Base-by-base conservation (phyloP, 30 jellyfish, hydroid and myxozoan species). In the Aurelia sp. region DNA sequence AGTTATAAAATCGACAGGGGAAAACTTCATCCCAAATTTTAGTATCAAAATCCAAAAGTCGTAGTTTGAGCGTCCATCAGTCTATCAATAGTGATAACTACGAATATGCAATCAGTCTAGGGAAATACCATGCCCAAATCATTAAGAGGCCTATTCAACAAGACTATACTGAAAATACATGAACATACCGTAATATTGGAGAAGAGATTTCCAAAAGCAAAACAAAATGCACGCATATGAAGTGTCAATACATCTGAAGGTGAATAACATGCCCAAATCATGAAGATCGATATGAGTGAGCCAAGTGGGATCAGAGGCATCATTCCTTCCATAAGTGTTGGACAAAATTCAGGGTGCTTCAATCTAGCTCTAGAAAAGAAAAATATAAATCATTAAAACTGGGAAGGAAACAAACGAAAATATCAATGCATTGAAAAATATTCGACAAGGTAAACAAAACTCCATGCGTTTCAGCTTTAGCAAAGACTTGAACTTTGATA, bases 161-260 rank as follows among this genome's bases (percentile, higher is more conserved):
- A 71, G 19, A 12, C 0, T 31, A 13, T 19, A 22, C 3, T 35
- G 18, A 79, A 2, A 21, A 13, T 67, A 31, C 5, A 65, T 76
- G 8, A 17, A 72, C 97, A 74, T 82, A 93, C 98, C 69, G 90
- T 81, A 35, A 93, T 88, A 85, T 93, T 88, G 9, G 98, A 69
- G 74, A 67, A 93, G 15, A 93, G 86, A 35, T 81, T 84, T 13
- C 98, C 98, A 75, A 88, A 68, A 8, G 97, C 93, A 18, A 84
- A 44, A 30, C 62, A 61, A 52, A 78, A 83, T 69, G 84, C 58
- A 47, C 98, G 67, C 9, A 90, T 91, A 12, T 88, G 84, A 3
- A 55, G 50, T 35, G 51, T 40, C 44, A 93, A 78, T 52, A 93
- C 72, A 44, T 78, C 61, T 41, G 84, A 13, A 4, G 91, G 90